Evolutionary conservation across 2,113 vertebrate genomes (phyloP).

Genomic region (Hyperoodon ampullatus): DNA sequence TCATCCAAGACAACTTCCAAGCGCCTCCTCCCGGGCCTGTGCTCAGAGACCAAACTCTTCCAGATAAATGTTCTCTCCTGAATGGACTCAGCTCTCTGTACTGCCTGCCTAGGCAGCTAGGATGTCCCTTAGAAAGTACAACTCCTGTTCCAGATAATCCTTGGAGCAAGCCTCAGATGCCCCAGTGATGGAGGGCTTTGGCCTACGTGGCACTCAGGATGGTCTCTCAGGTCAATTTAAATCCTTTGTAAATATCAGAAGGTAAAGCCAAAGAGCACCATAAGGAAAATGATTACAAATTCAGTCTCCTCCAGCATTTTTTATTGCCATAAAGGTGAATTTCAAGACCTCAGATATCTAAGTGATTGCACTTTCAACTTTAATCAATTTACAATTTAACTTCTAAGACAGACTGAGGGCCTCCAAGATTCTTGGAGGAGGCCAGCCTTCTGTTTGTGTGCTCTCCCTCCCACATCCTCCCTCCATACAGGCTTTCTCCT

Average conservation of each 20-base stretch:
- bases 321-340: background rate
- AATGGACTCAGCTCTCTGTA: background rate
- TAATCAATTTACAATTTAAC: background rate
- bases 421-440: background rate
- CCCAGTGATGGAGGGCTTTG: background rate
- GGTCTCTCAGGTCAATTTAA: background rate
- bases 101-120: background rate
- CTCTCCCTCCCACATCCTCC: fast-evolving
- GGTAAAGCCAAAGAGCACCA: background rate
- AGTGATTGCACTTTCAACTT: background rate
- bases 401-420: background rate
- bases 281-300: background rate
- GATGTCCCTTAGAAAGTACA: background rate
- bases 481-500: background rate
- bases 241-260: background rate
- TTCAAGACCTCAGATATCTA: background rate
- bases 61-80: background rate
- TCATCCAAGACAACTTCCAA: background rate
- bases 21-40: background rate
- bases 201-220: background rate
- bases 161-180: background rate
- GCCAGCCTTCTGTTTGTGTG: background rate
- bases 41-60: background rate
- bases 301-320: background rate
- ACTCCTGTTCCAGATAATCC: background rate